Evolutionary conservation across 2,888 invertebrate species (phyloP), one percentile per base, ranked within the genome.

Genomic region (Drosophila acutilabella): DNA sequence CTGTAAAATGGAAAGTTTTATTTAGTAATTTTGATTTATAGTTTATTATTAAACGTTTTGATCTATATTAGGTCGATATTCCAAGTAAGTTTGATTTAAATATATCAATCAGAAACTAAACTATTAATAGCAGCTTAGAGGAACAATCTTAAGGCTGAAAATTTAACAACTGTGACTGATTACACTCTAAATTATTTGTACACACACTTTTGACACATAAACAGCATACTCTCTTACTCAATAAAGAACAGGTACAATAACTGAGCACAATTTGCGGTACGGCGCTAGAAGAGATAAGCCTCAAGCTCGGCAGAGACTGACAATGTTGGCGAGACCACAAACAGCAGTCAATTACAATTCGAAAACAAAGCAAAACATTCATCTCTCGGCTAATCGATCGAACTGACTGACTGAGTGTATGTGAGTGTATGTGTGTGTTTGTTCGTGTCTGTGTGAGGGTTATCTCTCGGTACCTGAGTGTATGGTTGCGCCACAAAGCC

Each of bases 381-480:
- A 44, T 16, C 53, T 26, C 40, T 42, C n/a, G 16, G 26, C 41
- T 47, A 64, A 64, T 64, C 61, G 61, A 69, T 53, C 51, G 58
- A 42, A 57, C 47, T 33, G 76, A 42, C 53, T 33, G 26, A 5
- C 13, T 23, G 52, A 8, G 51, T 20, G 76, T 40, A 53, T 26
- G 54, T 20, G 26, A 4, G 14, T 23, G 52, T 38, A 61, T 40
- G 59, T 26, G 23, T 23, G 11, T n/a, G 53, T 11, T 4, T 33
- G n/a, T 41, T 52, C 26, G 14, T 52, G 54, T 23, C 41, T 33
- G 44, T 52, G 8, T 33, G 18, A 64, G 48, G 78, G 76, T 77
- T 77, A 77, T 77, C 74, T 40, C 44, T 16, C 40, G 57, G 59
- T 50, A 64, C 56, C 59, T 71, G 61, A 30, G n/a, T 36, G 56